Base-by-base conservation (phyloP, 2,888 invertebrate genomes). In the Ligdia adustata region DNA sequence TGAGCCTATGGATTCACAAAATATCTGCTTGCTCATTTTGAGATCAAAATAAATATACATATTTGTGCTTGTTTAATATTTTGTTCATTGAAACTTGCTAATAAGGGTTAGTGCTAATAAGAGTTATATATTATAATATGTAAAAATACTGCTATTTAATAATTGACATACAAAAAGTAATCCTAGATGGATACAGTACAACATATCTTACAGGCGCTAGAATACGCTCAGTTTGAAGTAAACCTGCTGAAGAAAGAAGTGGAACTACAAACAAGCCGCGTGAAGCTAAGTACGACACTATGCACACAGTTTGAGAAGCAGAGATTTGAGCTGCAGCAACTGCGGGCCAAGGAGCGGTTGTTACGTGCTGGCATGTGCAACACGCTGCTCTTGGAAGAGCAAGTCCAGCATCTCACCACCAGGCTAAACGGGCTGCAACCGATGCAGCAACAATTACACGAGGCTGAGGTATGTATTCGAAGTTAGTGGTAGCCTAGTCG, bases 371-470 rank as follows among this genome's bases (percentile, higher is more conserved):
- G 93, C 0, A 90, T 95, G 0, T 92, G 93, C 35, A 94, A 95
- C 63, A 96, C 95, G 64, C 69, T 96, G 45, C 64, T 96, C 35
- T 68, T 96, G 11, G 96, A 96, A 69, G 96, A 96, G 64, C 94
- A 95, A 75, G 94, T 95, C 16, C 91, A 93, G 43, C 91, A 92
- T 69, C 90, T 96, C 39, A 92, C 92, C 42, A 88, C 90, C 4
- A 91, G 93, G 41, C 82, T 94, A 1, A 90, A 91, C n/a, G 86
- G 91, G 1, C 72, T 89, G 57, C 93, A 93, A 62, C 92, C 93
- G 0, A 82, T 91, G 0, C 92, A 93, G 45, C 91, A 92, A 37
- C 92, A 93, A 47, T 74, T 92, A 1, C 91, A 92, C 22, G 82
- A 91, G 16, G 79, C 94, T 50, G 93, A 93, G 82, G n/a, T n/a